Conservation (phyloP, 1,140 invertebrate genomes). For the Cherax quadricarinatus region DNA sequence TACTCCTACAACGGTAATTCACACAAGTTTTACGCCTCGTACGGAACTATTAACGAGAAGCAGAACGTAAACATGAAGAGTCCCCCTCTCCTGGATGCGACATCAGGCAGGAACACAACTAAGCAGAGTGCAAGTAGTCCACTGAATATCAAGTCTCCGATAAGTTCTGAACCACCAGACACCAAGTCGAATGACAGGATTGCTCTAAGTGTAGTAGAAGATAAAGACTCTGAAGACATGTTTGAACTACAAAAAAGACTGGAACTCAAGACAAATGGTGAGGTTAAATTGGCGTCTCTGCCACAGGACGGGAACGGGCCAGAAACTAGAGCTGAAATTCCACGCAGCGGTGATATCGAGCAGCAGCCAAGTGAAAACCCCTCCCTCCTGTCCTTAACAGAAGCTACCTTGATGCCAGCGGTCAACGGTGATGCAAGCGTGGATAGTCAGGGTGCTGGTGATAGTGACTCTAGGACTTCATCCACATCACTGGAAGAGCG, state of each 20-base stretch:
- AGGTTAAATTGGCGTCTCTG: neutral
- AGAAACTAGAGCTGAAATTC: neutral
- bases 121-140: neutral
- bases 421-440: neutral
- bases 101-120: neutral
- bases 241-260: neutral
- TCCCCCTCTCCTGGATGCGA: neutral
- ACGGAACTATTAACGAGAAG: constrained; percentile 57
- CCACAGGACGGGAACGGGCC: neutral
- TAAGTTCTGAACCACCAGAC: neutral
- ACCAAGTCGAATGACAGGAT: neutral
- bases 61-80: constrained; percentile 10
- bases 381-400: neutral
- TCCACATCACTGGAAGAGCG: constrained; percentile 10
- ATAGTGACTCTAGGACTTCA: neutral
- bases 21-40: constrained; percentile 56
- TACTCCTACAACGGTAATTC: constrained; percentile 61
- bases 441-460: neutral
- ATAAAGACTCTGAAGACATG: neutral
- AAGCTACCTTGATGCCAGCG: neutral
- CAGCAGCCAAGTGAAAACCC: neutral
- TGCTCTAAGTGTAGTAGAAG: neutral
- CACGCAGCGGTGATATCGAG: neutral
- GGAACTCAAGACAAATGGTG: neutral
- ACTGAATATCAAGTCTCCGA: neutral